These are phyloP conservation scores for Knipowitschia caucasica DNA, from an alignment of 2,797 vertebrate species.

Conservation along the genomic window DNA sequence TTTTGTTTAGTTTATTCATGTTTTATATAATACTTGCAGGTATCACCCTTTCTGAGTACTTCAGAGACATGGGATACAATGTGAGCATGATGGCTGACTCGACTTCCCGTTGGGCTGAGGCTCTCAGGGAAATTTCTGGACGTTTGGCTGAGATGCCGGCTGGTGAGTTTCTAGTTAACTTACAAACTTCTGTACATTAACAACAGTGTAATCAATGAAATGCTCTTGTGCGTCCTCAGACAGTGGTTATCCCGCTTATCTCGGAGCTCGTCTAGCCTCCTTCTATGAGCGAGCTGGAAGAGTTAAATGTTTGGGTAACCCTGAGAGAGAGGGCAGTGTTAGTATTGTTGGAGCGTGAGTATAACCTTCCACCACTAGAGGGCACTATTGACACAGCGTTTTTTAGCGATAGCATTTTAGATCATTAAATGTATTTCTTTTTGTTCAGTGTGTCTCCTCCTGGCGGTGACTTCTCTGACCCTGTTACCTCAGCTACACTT, in stretches of 20 bases:
- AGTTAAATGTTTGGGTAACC: constrained; percentile 95
- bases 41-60: constrained; percentile 97
- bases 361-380: constrained; percentile 6
- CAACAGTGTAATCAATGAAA: background rate
- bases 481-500: constrained; percentile 96
- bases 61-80: constrained; percentile 97
- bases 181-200: background rate
- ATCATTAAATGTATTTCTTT: background rate
- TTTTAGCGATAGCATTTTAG: background rate
- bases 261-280: constrained; percentile 92
- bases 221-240: constrained; percentile 41
- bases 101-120: constrained; percentile 97
- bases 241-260: constrained; percentile 80
- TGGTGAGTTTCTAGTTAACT: constrained; percentile 72
- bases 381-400: background rate
- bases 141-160: constrained; percentile 98
- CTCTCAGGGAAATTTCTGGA: constrained; percentile 96
- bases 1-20: background rate
- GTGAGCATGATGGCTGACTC: constrained; percentile 99
- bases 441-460: constrained; percentile 90
- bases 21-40: constrained; percentile 68
- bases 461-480: constrained; percentile 98
- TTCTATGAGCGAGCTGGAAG: constrained; percentile 96
- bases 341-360: constrained; percentile 99
- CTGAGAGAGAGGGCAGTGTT: constrained; percentile 95